These are phyloP conservation scores for Balanococcus diminutus DNA, from an alignment of 2,888 invertebrate species.

Conservation along the genomic window DNA sequence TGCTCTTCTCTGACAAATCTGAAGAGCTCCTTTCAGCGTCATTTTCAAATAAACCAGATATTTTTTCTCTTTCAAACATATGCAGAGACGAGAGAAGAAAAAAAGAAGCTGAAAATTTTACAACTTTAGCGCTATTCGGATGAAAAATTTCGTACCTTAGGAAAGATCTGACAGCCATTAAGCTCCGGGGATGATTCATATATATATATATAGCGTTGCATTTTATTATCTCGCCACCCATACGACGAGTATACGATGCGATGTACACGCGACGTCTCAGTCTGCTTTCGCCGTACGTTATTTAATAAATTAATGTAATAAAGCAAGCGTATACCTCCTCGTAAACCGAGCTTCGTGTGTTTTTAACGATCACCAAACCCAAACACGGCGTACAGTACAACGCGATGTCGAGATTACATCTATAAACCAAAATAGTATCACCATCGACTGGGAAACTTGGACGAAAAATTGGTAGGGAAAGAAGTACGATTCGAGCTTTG, in stretches of 20 bases:
- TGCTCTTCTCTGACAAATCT: background rate
- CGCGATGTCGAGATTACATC: background rate
- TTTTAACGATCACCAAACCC: constrained; percentile 1
- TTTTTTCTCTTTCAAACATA: background rate
- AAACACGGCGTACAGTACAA: background rate
- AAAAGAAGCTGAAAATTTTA: background rate
- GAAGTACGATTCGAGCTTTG: too few species aligned
- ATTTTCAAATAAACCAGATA: background rate
- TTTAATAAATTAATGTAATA: constrained; percentile 4
- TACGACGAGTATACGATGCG: background rate
- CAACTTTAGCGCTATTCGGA: background rate
- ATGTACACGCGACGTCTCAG: background rate
- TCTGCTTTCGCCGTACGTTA: too few species aligned
- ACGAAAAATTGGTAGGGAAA: background rate
- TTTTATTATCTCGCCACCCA: background rate
- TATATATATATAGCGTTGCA: background rate
- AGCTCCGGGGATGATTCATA: background rate
- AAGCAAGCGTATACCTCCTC: background rate
- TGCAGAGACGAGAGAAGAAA: background rate
- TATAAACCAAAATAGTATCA: background rate
- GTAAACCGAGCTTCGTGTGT: background rate
- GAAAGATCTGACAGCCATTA: background rate
- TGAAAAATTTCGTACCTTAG: background rate
- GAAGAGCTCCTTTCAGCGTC: background rate
- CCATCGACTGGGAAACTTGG: background rate